Base-by-base conservation (phyloP, 2,113 vertebrate genomes). In the Aspidoscelis tigris region DNA sequence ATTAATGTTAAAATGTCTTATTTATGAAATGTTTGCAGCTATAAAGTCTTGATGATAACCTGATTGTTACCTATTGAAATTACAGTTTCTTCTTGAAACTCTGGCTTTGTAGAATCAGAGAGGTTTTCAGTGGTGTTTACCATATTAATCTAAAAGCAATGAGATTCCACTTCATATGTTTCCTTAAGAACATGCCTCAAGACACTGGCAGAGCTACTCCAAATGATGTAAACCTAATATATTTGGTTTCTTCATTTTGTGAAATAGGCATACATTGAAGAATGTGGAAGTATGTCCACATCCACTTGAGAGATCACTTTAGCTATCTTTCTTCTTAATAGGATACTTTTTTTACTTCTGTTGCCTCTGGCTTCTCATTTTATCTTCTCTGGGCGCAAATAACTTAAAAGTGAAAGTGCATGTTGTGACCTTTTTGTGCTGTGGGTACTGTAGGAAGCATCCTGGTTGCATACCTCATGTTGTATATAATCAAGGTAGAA, bases 121-220 rank as follows among this genome's bases (percentile, higher is more conserved):
- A 71, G 69, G 65, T 14, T 70, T 50, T 50, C 47, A 50, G n/a
- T 88, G 68, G 0, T 11, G 21, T 50, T 71, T 33, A 77, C 79
- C n/a, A 2, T 0, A 58, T 81, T 22, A 84, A 10, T 44, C 58
- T 33, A 43, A 64, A 72, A 33, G 11, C 39, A 61, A 7, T 61
- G 33, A 78, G 76, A 21, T 72, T 64, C 39, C 24, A 78, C 24
- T 61, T 78, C 61, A 78, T n/a, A 64, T 72, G 76, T 78, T 41
- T 68, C 5, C 53, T 33, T 20, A 33, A 78, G 22, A 16, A 58
- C 4, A 50, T 83, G 61, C 64, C 20, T 14, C 14, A 24, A 69
- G 39, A 10, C 50, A 33, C 47, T 81, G 44, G 75, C 22, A 69
- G n/a, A 68, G 21, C 18, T 11, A 33, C 55, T 74, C 47, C 18